Evolutionary conservation across 2,888 invertebrate genomes (phyloP).

Genomic region (Diploptera punctata): DNA sequence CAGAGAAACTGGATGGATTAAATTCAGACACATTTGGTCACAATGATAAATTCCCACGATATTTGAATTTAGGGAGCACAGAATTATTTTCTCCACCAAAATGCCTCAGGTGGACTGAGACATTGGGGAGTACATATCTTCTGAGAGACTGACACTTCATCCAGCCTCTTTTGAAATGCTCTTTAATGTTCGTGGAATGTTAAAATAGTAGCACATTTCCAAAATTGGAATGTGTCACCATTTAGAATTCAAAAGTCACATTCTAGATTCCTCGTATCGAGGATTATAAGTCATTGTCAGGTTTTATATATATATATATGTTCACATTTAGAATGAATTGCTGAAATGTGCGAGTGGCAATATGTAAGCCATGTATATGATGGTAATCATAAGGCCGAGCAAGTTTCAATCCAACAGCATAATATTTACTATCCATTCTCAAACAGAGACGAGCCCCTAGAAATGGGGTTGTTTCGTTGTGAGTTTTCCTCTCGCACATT

Average conservation of each 20-base stretch:
- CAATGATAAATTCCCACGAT: not conserved
- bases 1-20: constrained; percentile 37
- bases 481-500: constrained; percentile 3
- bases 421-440: constrained; percentile 11
- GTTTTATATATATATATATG: not conserved
- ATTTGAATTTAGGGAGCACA: constrained; percentile 1
- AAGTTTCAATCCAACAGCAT: constrained; percentile 9
- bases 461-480: constrained; percentile 24
- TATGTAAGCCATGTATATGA: not conserved
- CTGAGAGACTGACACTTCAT: not conserved
- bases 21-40: not conserved
- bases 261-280: not conserved
- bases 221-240: not conserved
- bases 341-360: not conserved
- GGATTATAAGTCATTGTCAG: not conserved
- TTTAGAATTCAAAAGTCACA: not conserved
- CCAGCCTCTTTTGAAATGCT: constrained; percentile 22
- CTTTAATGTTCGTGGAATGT: constrained; percentile 25
- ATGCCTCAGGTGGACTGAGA: constrained; percentile 1
- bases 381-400: constrained; percentile 17
- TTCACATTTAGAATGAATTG: constrained; percentile 4
- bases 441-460: constrained; percentile 17
- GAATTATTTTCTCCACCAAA: not conserved
- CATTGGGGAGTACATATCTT: not conserved
- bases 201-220: constrained; percentile 10